Conservation (phyloP, 2,888 invertebrate species). For the Leucophora obtusa region DNA sequence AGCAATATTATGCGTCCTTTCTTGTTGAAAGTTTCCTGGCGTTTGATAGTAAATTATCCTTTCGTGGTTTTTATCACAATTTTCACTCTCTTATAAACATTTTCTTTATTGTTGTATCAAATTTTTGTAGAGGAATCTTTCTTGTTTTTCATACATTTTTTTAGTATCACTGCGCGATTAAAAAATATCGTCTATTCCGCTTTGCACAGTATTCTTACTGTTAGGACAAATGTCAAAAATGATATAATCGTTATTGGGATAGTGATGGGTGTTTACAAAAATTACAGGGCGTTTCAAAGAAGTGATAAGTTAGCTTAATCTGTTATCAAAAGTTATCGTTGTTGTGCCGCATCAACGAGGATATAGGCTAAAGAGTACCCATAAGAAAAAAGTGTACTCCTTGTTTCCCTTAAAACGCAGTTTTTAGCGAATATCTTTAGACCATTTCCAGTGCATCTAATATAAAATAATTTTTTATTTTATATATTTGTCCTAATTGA, state of each 20-base stretch:
- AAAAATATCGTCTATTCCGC: conserved; percentile 33
- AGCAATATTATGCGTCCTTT: conserved; percentile 39
- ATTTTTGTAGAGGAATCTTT: conserved; percentile 46
- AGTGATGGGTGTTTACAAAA: conserved; percentile 13
- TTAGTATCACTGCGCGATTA: conserved; percentile 53
- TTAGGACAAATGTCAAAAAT: conserved; percentile 49
- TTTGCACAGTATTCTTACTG: conserved; percentile 54
- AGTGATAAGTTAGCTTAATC: background rate
- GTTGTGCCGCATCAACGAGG: too few species aligned
- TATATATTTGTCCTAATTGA: too few species aligned
- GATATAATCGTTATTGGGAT: conserved; percentile 22
- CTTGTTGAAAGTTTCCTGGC: conserved; percentile 42
- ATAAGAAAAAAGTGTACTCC: too few species aligned
- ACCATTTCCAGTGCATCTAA: too few species aligned
- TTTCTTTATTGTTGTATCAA: conserved; percentile 21
- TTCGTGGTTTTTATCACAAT: conserved; percentile 22
- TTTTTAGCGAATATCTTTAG: too few species aligned
- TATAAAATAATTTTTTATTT: too few species aligned
- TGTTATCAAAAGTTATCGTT: background rate
- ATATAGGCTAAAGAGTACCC: too few species aligned
- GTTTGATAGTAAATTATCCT: conserved; percentile 43
- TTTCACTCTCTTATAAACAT: conserved; percentile 34
- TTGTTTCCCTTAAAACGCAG: too few species aligned
- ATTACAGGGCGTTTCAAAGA: conserved; percentile 17
- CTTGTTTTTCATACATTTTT: conserved; percentile 28